Conservation (phyloP, 37 sponge, comb jelly and placozoan genomes). For the Eunapius fragilis region DNA sequence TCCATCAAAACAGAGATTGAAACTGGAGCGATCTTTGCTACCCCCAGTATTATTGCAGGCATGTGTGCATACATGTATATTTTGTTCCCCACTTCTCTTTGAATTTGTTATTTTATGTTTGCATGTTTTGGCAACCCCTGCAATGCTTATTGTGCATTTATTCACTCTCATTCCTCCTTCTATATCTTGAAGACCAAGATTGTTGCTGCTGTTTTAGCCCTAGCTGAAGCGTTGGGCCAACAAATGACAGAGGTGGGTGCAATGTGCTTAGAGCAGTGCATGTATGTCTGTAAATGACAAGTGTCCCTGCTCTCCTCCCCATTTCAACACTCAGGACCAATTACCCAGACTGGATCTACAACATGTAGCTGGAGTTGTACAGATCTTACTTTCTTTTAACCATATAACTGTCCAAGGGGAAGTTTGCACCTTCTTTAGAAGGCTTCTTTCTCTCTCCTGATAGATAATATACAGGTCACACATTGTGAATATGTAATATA, state of each 20-base stretch:
- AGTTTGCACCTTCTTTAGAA: slow-evolving; percentile 29
- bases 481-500: too few relatives aligned
- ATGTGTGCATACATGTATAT: too few relatives aligned
- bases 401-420: slow-evolving; percentile 14
- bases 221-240: background rate
- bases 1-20: slow-evolving; percentile 25
- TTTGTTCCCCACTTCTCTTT: too few relatives aligned
- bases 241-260: background rate
- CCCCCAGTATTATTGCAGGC: slow-evolving; percentile 3
- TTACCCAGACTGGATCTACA: slow-evolving; percentile 30
- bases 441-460: background rate
- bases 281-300: too few relatives aligned
- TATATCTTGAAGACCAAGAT: background rate
- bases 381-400: slow-evolving; percentile 9
- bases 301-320: too few relatives aligned
- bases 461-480: too few relatives aligned
- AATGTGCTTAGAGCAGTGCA: background rate
- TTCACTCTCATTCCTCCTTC: too few relatives aligned
- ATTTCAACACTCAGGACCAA: background rate
- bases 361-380: background rate
- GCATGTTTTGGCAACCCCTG: too few relatives aligned
- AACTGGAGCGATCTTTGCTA: background rate
- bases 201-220: background rate
- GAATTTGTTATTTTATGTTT: too few relatives aligned
- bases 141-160: too few relatives aligned